Base-by-base conservation (phyloP, 2,888 invertebrate genomes). In the Empis stercorea region DNA sequence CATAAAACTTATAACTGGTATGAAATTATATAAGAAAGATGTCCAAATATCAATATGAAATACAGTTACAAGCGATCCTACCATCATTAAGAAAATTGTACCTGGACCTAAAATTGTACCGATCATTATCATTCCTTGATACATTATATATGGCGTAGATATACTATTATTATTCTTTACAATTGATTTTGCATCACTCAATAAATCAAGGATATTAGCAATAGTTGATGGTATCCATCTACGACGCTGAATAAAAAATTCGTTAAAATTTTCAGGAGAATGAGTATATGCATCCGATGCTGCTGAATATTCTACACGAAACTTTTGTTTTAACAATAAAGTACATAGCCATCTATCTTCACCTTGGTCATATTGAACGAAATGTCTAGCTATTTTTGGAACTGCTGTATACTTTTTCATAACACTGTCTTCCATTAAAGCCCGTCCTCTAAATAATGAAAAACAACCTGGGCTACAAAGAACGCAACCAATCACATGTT, bases 301-400 rank as follows among this genome's bases (percentile, higher is more conserved):
- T 0, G 95, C 95, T 1, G 89, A 91, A 68, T 95, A 95, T 62
- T 95, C 94, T 1, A 96, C 84, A 17, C 89, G 77, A 61, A 89
- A 92, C 1, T 94, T 94, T 55, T 89, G 78, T 65, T 95, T 95
- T 1, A 95, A 73, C 1, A 96, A 73, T 45, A 95, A 70, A 0
- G 95, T 95, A 64, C 95, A 95, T 9, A 95, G 71, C 95, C 95
- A 95, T 53, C 95, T 79, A 69, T 96, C 95, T 66, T 96, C 95
- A n/a, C 93, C 91, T 73, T 92, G 91, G 77, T 92, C 92, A 61
- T 88, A 92, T 63, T 93, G 92, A 16, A 92, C 88, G 59, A 81
- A 89, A 69, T 92, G 89, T 52, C 81, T 73, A 0, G 92, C 86
- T 60, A 87, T 84, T 48, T 75, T 73, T 0, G 85, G 78, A 52